phyloP scores from a whole-genome alignment of 2,113 vertebrate genomes.

The Manacus vitellinus region DNA sequence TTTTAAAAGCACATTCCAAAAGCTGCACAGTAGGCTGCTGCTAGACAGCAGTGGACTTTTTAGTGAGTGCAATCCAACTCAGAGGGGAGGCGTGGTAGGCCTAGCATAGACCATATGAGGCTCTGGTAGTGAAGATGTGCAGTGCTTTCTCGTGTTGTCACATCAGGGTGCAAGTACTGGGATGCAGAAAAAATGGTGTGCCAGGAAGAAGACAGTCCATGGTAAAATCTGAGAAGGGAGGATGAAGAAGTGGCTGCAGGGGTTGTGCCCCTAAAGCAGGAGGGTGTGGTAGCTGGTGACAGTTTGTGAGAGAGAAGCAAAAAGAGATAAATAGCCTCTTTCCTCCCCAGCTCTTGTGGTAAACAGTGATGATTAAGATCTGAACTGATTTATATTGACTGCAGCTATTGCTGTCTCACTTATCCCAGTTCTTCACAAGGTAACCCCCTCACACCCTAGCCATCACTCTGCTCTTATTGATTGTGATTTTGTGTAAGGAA shows the following conservation, averaged over 20 bases:
- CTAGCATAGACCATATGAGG: neutral
- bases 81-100: rapidly evolving
- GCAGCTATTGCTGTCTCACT: neutral
- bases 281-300: neutral
- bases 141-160: neutral
- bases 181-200: neutral
- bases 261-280: neutral
- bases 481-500: neutral
- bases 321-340: neutral
- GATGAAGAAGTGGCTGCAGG: neutral
- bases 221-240: neutral
- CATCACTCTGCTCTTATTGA: neutral
- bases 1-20: neutral
- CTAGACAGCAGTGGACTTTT: neutral
- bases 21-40: neutral
- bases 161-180: neutral
- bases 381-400: conserved; percentile 4
- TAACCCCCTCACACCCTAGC: neutral
- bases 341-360: neutral
- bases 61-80: neutral
- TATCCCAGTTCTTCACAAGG: neutral
- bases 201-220: neutral
- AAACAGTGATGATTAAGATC: conserved; percentile 9
- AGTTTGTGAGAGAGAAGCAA: neutral
- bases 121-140: neutral